Conservation (phyloP, 1,140 invertebrate species). For the Drosophila littoralis region DNA sequence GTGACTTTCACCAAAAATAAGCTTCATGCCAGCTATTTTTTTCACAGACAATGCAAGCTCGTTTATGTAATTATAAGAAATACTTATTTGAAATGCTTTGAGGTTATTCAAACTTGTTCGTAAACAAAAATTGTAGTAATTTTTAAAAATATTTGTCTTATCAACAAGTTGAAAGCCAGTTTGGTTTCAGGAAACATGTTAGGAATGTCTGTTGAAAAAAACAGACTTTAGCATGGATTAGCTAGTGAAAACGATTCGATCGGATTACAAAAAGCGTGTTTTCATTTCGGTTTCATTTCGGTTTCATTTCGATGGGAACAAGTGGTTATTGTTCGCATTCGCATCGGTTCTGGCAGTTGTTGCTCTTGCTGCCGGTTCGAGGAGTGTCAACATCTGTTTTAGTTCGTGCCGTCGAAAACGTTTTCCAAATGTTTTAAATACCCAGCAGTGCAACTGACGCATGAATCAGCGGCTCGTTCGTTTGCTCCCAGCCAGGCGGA, state of each 20-base stretch:
- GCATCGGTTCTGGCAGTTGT: not conserved
- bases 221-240: not conserved
- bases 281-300: not conserved
- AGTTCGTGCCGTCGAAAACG: slow-evolving; percentile 1
- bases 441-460: not conserved
- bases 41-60: too few species aligned
- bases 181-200: too few species aligned
- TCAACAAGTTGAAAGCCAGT: too few species aligned
- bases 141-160: too few species aligned
- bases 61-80: too few species aligned
- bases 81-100: too few species aligned
- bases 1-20: too few species aligned
- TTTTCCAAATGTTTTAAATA: slow-evolving; percentile 3
- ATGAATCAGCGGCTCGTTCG: slow-evolving; percentile 29
- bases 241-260: not conserved
- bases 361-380: not conserved
- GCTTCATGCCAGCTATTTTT: too few species aligned
- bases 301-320: not conserved
- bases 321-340: not conserved
- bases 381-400: not conserved
- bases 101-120: too few species aligned
- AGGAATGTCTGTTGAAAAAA: too few species aligned
- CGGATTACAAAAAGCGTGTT: not conserved
- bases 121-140: too few species aligned
- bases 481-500: slow-evolving; percentile 27